These are phyloP conservation scores for Ethmia dodecea DNA, from an alignment of 2,888 invertebrate genomes.

Conservation along the genomic window DNA sequence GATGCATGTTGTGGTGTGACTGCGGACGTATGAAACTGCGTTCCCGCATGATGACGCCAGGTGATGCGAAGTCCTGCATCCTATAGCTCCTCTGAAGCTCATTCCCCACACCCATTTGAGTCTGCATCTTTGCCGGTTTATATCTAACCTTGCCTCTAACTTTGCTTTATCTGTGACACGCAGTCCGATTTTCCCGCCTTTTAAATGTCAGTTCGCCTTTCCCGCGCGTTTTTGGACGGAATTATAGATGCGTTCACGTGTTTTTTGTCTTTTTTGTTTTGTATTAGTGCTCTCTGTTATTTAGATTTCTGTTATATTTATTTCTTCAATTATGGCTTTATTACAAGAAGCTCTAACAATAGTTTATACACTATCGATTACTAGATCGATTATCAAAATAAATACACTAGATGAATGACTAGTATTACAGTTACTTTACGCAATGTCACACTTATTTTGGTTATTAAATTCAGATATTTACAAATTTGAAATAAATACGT, in stretches of 20 bases:
- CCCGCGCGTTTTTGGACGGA: slow-evolving; percentile 7
- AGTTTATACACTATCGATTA: slow-evolving; percentile 29
- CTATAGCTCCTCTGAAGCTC: slow-evolving; percentile 72
- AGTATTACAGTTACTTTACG: slow-evolving; percentile 64
- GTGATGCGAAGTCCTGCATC: slow-evolving; percentile 75
- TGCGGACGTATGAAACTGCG: slow-evolving; percentile 83
- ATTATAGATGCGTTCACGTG: slow-evolving; percentile 10
- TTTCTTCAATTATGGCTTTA: slow-evolving; percentile 11
- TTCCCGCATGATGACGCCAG: slow-evolving; percentile 80
- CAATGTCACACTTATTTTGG: slow-evolving; percentile 48
- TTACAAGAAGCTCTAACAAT: slow-evolving; percentile 24
- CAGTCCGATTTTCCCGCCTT: not conserved
- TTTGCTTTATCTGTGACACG: slow-evolving; percentile 7
- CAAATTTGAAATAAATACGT: slow-evolving; percentile 33
- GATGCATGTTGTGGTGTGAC: slow-evolving; percentile 76
- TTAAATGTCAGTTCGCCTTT: slow-evolving; percentile 11
- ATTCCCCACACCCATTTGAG: slow-evolving; percentile 60
- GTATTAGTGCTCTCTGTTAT: slow-evolving; percentile 39
- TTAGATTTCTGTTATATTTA: slow-evolving; percentile 22
- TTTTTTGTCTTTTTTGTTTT: slow-evolving; percentile 34
- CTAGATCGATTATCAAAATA: slow-evolving; percentile 43
- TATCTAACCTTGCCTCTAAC: slow-evolving; percentile 1
- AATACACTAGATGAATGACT: slow-evolving; percentile 77
- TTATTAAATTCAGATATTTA: slow-evolving; percentile 40
- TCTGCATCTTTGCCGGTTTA: slow-evolving; percentile 47